phyloP scores from a whole-genome alignment of 2,797 vertebrate species.

The Thaleichthys pacificus region DNA sequence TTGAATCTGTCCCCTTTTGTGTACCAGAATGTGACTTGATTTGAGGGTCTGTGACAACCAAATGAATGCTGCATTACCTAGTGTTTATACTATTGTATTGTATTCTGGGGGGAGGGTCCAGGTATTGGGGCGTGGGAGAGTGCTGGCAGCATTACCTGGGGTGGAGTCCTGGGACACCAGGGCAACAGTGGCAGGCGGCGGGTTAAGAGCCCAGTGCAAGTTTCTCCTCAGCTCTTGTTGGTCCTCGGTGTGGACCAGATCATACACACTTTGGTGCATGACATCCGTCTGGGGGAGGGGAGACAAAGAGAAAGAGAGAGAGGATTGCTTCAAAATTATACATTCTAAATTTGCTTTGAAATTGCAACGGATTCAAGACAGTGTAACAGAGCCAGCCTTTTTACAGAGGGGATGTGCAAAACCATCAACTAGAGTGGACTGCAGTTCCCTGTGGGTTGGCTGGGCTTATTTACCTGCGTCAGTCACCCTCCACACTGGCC shows the following conservation, averaged over 20 bases:
- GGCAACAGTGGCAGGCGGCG: conserved; percentile 44
- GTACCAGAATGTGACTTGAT: no score
- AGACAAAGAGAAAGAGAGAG: neutral
- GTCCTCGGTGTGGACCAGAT: conserved; percentile 82
- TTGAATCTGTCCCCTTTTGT: no score
- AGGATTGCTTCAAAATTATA: neutral
- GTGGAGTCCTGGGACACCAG: conserved; percentile 52
- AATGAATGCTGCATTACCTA: neutral
- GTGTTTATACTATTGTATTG: neutral
- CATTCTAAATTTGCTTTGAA: neutral
- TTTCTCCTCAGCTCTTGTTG: conserved; percentile 80
- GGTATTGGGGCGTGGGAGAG: neutral
- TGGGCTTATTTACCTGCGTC: neutral
- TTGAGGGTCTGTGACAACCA: neutral
- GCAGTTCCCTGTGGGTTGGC: no score
- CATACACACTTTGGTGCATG: conserved; percentile 82
- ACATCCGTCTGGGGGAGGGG: conserved; percentile 75
- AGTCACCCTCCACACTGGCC: neutral
- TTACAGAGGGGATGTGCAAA: no score
- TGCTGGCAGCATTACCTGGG: conserved; percentile 52
- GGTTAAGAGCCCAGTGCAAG: conserved; percentile 80
- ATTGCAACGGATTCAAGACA: neutral
- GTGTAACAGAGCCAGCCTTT: neutral
- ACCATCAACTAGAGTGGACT: no score
- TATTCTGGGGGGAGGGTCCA: neutral